Evolutionary conservation across 2,888 invertebrate species (phyloP).

Genomic region (Pollenia angustigena): DNA sequence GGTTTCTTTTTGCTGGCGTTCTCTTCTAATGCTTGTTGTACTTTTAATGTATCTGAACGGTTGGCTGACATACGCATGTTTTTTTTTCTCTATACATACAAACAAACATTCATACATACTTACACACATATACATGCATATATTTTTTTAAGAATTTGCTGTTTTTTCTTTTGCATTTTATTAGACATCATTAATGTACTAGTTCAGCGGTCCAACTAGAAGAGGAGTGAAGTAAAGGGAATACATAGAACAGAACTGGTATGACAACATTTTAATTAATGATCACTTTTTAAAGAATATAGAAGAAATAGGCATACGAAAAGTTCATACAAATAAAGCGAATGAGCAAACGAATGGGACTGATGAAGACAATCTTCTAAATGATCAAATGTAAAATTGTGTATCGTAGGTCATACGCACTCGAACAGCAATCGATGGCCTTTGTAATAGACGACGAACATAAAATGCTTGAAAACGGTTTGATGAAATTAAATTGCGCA

Average conservation of each 20-base stretch:
- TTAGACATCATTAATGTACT: slow-evolving; percentile 38
- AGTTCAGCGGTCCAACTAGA: slow-evolving; percentile 5
- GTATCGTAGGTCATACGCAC: slow-evolving; percentile 72
- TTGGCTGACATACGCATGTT: slow-evolving; percentile 48
- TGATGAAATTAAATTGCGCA: background rate
- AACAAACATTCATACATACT: background rate
- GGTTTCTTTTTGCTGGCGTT: slow-evolving; percentile 1
- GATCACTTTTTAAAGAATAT: slow-evolving; percentile 45
- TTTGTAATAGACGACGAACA: slow-evolving; percentile 24
- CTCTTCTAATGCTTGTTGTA: slow-evolving; percentile 20
- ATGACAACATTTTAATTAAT: slow-evolving; percentile 75
- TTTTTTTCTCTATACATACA: slow-evolving; percentile 17
- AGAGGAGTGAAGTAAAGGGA: slow-evolving; percentile 40
- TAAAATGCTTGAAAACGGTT: slow-evolving; percentile 25
- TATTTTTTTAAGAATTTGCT: background rate
- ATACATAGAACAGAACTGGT: slow-evolving; percentile 63
- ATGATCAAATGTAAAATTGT: slow-evolving; percentile 60
- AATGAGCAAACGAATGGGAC: background rate
- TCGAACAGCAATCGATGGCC: background rate
- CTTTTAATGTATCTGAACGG: slow-evolving; percentile 16
- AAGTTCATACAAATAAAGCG: background rate
- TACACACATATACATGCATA: background rate
- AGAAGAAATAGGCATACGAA: background rate
- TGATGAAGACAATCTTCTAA: slow-evolving; percentile 6
- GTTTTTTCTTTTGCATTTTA: background rate